phyloP scores from a whole-genome alignment of 2,797 vertebrate genomes.

The Acanthornis magna region DNA sequence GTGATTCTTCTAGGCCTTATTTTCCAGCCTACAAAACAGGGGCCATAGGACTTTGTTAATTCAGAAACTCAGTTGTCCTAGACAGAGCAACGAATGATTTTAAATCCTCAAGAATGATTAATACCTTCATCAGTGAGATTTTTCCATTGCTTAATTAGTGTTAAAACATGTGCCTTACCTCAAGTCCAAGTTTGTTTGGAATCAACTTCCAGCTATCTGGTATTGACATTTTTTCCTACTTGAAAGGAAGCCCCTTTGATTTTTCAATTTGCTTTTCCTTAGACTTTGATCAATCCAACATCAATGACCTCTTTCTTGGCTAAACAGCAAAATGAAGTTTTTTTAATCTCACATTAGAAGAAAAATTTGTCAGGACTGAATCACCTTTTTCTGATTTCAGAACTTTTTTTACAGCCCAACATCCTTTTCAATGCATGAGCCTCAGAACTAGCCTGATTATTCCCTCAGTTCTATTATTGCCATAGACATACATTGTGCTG shows the following conservation, averaged over 20 bases:
- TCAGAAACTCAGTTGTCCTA: not conserved
- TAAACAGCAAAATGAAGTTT: not conserved
- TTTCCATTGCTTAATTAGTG: not conserved
- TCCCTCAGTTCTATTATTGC: not conserved
- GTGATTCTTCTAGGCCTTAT: not conserved
- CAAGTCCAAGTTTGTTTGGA: not conserved
- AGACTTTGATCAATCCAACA: not conserved
- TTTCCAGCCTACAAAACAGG: not conserved
- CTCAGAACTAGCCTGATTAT: not conserved
- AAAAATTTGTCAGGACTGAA: not conserved
- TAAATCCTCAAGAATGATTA: not conserved
- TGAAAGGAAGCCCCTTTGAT: not conserved
- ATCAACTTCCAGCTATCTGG: not conserved
- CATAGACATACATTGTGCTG: not conserved
- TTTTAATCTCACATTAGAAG: not conserved
- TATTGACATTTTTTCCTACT: not conserved
- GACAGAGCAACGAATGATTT: not conserved
- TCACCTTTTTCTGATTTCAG: not conserved
- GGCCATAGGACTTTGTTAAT: not conserved
- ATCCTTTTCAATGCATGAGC: not conserved
- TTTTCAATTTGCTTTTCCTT: not conserved
- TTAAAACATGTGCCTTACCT: not conserved
- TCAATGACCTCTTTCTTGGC: not conserved
- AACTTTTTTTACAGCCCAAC: not conserved
- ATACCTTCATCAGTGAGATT: not conserved